A percentile compares a stretch with the other conserved stretches of the same genome.
Conservation (phyloP, 1,140 invertebrate species). For the Plutomurus gul region DNA sequence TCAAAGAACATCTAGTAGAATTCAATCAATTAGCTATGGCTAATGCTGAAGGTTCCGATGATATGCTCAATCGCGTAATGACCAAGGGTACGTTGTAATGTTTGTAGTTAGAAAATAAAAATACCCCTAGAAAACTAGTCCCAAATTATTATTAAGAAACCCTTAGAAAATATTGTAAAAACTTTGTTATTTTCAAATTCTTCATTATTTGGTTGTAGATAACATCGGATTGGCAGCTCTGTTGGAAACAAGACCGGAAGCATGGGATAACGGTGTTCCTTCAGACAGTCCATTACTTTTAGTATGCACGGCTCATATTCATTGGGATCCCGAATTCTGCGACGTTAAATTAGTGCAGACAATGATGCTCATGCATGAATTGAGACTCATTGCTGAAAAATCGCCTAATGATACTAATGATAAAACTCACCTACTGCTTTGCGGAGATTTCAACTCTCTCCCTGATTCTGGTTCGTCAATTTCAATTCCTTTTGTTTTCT, state of each 20-base stretch:
- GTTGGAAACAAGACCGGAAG: slow-evolving; percentile 89
- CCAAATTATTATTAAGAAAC: background rate
- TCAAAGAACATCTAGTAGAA: too few relatives aligned
- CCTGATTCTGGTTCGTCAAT: slow-evolving; percentile 82
- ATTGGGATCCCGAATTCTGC: slow-evolving; percentile 99
- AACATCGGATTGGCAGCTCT: slow-evolving; percentile 97
- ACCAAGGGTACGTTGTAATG: slow-evolving; percentile 68
- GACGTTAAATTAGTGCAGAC: slow-evolving; percentile 99
- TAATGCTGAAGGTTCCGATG: slow-evolving; percentile 89
- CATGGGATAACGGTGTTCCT: slow-evolving; percentile 88
- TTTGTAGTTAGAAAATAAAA: slow-evolving; percentile 63
- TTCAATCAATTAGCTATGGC: slow-evolving; percentile 50
- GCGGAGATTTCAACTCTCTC: slow-evolving; percentile 98
- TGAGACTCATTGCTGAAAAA: slow-evolving; percentile 81
- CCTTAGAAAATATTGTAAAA: slow-evolving; percentile 7
- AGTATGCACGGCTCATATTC: slow-evolving; percentile 97
- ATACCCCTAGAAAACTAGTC: background rate
- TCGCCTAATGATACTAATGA: slow-evolving; percentile 67
- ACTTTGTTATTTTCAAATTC: background rate
- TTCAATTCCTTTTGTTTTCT: background rate
- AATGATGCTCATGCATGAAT: slow-evolving; percentile 97
- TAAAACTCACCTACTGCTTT: slow-evolving; percentile 89
- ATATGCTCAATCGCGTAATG: slow-evolving; percentile 99
- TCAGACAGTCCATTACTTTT: slow-evolving; percentile 81
- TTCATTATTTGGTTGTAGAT: slow-evolving; percentile 63